Conservation (phyloP, 2,888 invertebrate genomes). For the Podabrus alpinus region DNA sequence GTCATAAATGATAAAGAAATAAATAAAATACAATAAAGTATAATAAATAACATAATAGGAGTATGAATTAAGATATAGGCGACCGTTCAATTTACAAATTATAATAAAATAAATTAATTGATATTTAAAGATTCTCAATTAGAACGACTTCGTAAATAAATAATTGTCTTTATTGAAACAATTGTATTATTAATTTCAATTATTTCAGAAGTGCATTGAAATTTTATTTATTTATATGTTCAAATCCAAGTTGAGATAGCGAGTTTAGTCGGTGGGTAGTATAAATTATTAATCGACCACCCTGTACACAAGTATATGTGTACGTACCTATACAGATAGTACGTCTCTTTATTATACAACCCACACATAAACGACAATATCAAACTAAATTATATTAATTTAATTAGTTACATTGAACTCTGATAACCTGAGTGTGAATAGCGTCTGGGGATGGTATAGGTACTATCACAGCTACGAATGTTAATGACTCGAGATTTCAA, state of each 20-base stretch:
- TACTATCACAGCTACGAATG: slow-evolving; percentile 62
- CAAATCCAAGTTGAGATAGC: slow-evolving; percentile 7
- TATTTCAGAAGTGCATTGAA: slow-evolving; percentile 12
- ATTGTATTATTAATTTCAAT: slow-evolving; percentile 21
- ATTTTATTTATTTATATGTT: slow-evolving; percentile 5
- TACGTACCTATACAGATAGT: not conserved
- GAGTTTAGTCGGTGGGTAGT: slow-evolving; percentile 10
- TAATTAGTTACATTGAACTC: slow-evolving; percentile 44
- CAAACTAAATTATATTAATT: slow-evolving; percentile 41
- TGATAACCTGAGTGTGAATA: slow-evolving; percentile 41
- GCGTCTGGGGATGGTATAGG: slow-evolving; percentile 42
- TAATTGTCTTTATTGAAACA: slow-evolving; percentile 25
- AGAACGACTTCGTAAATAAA: slow-evolving; percentile 27
- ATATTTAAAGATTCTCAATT: slow-evolving; percentile 26
- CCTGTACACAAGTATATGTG: slow-evolving; percentile 3
- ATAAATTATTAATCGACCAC: slow-evolving; percentile 16
- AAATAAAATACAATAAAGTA: slow-evolving; percentile 26
- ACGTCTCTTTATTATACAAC: slow-evolving; percentile 3
- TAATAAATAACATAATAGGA: slow-evolving; percentile 15
- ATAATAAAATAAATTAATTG: slow-evolving; percentile 32
- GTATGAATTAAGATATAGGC: slow-evolving; percentile 12
- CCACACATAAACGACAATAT: slow-evolving; percentile 16
- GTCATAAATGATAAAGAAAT: slow-evolving; percentile 19
- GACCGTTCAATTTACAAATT: slow-evolving; percentile 29
- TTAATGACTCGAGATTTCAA: slow-evolving; percentile 72